A percentile compares a stretch with the other conserved stretches of the same genome.
These are phyloP conservation scores for Trichopoda pennipes DNA, from an alignment of 2,888 invertebrate genomes.

Conservation along the genomic window DNA sequence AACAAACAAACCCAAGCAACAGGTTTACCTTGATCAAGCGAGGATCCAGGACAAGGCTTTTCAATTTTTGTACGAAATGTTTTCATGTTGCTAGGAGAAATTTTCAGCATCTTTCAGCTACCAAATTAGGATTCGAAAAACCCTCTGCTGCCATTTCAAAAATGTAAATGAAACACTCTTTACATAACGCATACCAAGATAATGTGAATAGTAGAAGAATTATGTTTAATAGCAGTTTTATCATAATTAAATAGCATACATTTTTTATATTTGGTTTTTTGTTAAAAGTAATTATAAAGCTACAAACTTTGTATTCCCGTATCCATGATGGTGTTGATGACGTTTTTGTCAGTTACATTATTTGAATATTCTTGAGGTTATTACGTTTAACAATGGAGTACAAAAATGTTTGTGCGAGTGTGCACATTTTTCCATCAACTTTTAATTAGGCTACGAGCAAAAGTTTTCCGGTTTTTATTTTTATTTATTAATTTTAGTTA, in stretches of 20 bases:
- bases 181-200: not conserved
- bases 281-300: not conserved
- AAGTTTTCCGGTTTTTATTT: conserved; percentile 29
- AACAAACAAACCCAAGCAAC: too few species aligned
- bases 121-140: too few species aligned
- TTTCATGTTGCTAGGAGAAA: too few species aligned
- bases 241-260: not conserved
- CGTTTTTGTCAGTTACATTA: conserved; percentile 35
- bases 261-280: not conserved
- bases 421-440: conserved; percentile 22
- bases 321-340: not conserved
- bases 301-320: not conserved
- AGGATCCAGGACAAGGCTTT: too few species aligned
- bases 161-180: too few species aligned
- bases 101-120: too few species aligned
- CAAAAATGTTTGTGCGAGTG: too few species aligned
- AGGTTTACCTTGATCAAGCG: too few species aligned
- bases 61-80: too few species aligned
- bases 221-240: conserved; percentile 3
- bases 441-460: conserved; percentile 58
- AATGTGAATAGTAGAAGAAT: conserved; percentile 18
- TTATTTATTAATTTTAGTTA: conserved; percentile 5
- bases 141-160: too few species aligned
- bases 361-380: not conserved
- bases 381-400: conserved; percentile 6